phyloP scores from a whole-genome alignment of 2,113 vertebrate genomes.

The Anolis carolinensis region DNA sequence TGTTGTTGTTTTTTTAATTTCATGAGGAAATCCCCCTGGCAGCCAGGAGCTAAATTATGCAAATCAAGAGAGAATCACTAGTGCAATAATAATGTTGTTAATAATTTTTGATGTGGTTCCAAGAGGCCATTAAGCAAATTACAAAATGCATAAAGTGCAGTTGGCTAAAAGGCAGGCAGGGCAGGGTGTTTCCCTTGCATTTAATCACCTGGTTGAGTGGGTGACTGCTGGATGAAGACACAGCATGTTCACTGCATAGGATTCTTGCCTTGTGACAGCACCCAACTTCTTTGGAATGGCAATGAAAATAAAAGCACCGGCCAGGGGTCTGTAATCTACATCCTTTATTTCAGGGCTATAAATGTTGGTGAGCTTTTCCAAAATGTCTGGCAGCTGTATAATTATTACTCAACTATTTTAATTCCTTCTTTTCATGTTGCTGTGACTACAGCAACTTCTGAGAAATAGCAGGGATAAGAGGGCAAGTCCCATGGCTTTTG shows the following conservation, averaged over 20 bases:
- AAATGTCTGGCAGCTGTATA: slow-evolving; percentile 4
- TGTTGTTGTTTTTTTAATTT: not conserved
- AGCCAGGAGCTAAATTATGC: not conserved
- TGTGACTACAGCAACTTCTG: slow-evolving; percentile 16
- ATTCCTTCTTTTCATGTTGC: slow-evolving; percentile 16
- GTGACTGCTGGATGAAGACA: slow-evolving; percentile 33
- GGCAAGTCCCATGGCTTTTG: slow-evolving; percentile 37
- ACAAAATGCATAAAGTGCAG: slow-evolving; percentile 1
- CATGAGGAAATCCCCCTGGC: not conserved
- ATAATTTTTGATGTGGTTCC: slow-evolving; percentile 10
- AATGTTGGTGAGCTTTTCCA: slow-evolving; percentile 25
- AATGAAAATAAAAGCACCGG: slow-evolving; percentile 12
- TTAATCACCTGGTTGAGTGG: slow-evolving; percentile 23
- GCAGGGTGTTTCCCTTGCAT: slow-evolving; percentile 23
- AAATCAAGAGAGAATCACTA: slow-evolving; percentile 18
- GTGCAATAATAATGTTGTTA: not conserved
- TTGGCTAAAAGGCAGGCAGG: slow-evolving; percentile 14
- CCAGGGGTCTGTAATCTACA: not conserved
- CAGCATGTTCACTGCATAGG: not conserved
- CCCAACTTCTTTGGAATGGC: slow-evolving; percentile 43
- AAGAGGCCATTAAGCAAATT: not conserved
- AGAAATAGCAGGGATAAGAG: not conserved
- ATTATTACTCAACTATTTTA: slow-evolving; percentile 24
- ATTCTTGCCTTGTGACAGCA: slow-evolving; percentile 8
- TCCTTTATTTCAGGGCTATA: slow-evolving; percentile 9